A percentile compares a stretch with the other conserved stretches of the same genome.
phyloP scores from a whole-genome alignment of 1,140 invertebrate genomes.

The Drosophila mojavensis region DNA sequence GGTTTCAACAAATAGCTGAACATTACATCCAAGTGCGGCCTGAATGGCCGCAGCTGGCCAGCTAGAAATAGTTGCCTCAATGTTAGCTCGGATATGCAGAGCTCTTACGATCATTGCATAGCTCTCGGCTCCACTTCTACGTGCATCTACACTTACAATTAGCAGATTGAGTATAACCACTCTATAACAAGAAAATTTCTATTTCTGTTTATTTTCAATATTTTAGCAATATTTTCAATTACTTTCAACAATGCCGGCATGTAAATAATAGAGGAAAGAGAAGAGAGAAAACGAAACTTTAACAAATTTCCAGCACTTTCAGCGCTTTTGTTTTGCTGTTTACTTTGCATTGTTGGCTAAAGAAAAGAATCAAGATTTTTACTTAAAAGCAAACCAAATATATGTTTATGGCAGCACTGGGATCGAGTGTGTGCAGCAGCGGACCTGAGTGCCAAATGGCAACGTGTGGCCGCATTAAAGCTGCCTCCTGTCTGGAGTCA shows the following conservation, averaged over 20 bases:
- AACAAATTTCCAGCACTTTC: not conserved
- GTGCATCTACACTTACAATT: too few relatives aligned
- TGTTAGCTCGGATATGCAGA: too few relatives aligned
- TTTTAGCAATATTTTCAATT: conserved; percentile 9
- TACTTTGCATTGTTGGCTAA: not conserved
- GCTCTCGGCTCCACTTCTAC: too few relatives aligned
- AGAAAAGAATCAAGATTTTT: conserved; percentile 45
- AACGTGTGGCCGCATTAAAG: conserved; percentile 24
- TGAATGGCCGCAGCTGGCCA: too few relatives aligned
- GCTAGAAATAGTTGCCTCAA: too few relatives aligned
- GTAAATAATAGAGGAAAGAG: not conserved
- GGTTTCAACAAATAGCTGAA: too few relatives aligned
- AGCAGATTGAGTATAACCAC: too few relatives aligned
- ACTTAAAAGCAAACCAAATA: conserved; percentile 23
- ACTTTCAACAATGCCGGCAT: not conserved
- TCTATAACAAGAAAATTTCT: not conserved
- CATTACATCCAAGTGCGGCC: too few relatives aligned
- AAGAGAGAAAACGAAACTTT: not conserved
- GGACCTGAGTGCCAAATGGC: not conserved
- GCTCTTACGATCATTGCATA: too few relatives aligned
- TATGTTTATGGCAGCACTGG: conserved; percentile 8
- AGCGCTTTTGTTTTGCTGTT: not conserved
- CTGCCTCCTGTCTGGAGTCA: conserved; percentile 10
- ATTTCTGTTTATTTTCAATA: not conserved
- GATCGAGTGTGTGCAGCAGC: conserved; percentile 1